Base-by-base conservation (phyloP, 2,797 vertebrate genomes). In the Emys orbicularis region DNA sequence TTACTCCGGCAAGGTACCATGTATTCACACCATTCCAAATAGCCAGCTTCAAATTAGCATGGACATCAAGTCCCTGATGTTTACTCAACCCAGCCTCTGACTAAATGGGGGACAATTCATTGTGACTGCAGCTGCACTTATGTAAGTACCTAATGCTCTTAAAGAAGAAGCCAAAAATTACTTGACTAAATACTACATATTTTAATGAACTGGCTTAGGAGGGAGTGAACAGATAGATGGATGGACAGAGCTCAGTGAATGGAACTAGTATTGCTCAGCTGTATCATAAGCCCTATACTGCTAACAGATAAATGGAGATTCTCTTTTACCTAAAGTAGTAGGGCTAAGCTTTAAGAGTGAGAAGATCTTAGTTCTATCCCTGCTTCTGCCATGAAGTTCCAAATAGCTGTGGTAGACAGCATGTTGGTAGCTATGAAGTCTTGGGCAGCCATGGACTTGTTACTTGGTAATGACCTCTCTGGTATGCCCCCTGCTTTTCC, bases 201-300 rank as follows among this genome's bases (percentile, higher is more conserved):
- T 74, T 74, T 74, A 77, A 77, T 50, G 12, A 95, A 87, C 41
- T 47, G 91, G 68, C 12, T 54, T n/a, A 29, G 16, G 53, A 52
- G 41, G 44, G 74, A 47, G 74, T 77, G 74, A 13, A 44, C 25
- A 27, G 11, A 27, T 47, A 15, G 74, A 49, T 44, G 15, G 44
- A 56, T 34, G 18, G 37, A 92, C 8, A 57, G 44, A 81, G 23
- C 80, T 16, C 37, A 72, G 19, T 68, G 92, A 79, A 34, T 87
- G 4, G 68, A 93, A 94, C 76, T 83, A 50, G 86, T 27, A 83
- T 12, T 12, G 41, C n/a, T 94, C 76, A 84, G 23, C n/a, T 92
- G 13, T 65, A 90, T 34, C 49, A 16, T 52, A 94, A 89, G 5
- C 41, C 68, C 83, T 79, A 5, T 2, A 0, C 31, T 90, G 61